These are phyloP conservation scores for Lumbricus terrestris DNA, from an alignment of 2,888 invertebrate species.

Conservation along the genomic window DNA sequence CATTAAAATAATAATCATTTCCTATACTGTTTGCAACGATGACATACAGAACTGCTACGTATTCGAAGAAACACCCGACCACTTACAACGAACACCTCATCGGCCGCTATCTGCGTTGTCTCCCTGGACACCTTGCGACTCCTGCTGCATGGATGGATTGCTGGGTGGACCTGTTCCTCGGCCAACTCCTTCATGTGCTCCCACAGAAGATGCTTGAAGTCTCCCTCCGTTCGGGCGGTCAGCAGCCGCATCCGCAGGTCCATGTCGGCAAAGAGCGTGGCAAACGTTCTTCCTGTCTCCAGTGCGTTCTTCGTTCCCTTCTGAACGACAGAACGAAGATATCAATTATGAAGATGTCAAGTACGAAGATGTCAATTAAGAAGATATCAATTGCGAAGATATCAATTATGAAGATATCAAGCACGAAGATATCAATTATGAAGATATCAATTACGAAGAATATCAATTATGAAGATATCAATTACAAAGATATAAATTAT, in stretches of 20 bases:
- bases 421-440: too few species aligned
- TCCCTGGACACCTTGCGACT: neutral
- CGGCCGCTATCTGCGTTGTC: neutral
- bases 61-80: too few species aligned
- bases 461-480: too few species aligned
- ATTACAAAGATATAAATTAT: too few species aligned
- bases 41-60: too few species aligned
- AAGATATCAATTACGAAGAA: too few species aligned
- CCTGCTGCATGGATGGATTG: too few species aligned
- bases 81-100: neutral
- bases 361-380: too few species aligned
- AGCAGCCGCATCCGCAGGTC: constrained; percentile 64
- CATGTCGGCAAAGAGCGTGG: constrained; percentile 66
- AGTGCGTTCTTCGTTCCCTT: constrained; percentile 67
- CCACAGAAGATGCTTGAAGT: constrained; percentile 62
- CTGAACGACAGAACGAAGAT: constrained; percentile 47
- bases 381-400: too few species aligned
- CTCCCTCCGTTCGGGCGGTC: constrained; percentile 63
- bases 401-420: too few species aligned
- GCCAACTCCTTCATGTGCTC: constrained; percentile 61
- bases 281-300: constrained; percentile 66
- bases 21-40: too few species aligned
- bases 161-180: constrained; percentile 50
- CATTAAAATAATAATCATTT: too few species aligned
- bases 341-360: neutral